These are phyloP conservation scores for Xestia c-nigrum DNA, from an alignment of 2,888 invertebrate species.

Conservation along the genomic window DNA sequence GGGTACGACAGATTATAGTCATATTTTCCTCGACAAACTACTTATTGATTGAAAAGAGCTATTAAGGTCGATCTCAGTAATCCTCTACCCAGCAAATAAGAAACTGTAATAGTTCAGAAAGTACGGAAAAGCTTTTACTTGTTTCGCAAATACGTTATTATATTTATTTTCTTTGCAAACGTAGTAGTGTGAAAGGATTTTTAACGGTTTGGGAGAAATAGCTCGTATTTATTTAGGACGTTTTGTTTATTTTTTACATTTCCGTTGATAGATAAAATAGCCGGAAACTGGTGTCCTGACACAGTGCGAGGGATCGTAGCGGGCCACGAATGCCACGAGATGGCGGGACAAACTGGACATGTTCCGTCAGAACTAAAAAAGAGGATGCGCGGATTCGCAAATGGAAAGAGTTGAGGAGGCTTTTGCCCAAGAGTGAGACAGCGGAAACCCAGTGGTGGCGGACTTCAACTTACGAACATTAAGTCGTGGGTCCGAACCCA, in stretches of 20 bases:
- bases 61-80: slow-evolving; percentile 3
- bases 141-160: slow-evolving; percentile 27
- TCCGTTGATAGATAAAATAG: neutral
- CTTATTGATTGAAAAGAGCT: neutral
- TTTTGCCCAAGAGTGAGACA: no score
- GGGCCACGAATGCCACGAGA: no score
- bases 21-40: neutral
- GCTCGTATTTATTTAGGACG: neutral
- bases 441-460: no score
- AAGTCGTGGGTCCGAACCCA: no score
- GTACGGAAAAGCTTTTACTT: slow-evolving; percentile 48
- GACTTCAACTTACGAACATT: no score
- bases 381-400: no score
- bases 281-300: no score
- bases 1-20: neutral
- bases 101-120: slow-evolving; percentile 26
- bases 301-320: no score
- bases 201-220: neutral
- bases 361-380: no score
- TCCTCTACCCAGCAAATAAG: slow-evolving; percentile 3
- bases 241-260: slow-evolving; percentile 1
- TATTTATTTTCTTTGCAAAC: slow-evolving; percentile 23
- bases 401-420: no score
- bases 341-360: no score
- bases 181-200: neutral